Evolutionary conservation across 2,113 vertebrate species (phyloP).

Genomic region (human (Homo sapiens)): GRCh38 chr12:130797501-130798000

Average conservation of each 20-base stretch:
- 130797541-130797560: accelerated
- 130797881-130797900: background rate
- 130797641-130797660: background rate
- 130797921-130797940: too few relatives aligned
- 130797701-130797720: background rate
- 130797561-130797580: background rate
- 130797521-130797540: too few relatives aligned
- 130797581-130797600: accelerated
- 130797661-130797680: background rate
- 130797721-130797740: background rate
- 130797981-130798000: too few relatives aligned
- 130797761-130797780: too few relatives aligned
- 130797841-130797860: accelerated
- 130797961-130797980: background rate
- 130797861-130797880: background rate
- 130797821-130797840: too few relatives aligned
- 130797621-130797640: background rate
- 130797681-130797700: background rate
- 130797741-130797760: background rate
- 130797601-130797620: too few relatives aligned
- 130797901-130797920: background rate
- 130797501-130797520: background rate
- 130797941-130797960: accelerated
- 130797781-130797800: too few relatives aligned
- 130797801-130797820: background rate